Base-by-base conservation (phyloP, 2,797 vertebrate genomes). In the Chiroxiphia lanceolata region DNA sequence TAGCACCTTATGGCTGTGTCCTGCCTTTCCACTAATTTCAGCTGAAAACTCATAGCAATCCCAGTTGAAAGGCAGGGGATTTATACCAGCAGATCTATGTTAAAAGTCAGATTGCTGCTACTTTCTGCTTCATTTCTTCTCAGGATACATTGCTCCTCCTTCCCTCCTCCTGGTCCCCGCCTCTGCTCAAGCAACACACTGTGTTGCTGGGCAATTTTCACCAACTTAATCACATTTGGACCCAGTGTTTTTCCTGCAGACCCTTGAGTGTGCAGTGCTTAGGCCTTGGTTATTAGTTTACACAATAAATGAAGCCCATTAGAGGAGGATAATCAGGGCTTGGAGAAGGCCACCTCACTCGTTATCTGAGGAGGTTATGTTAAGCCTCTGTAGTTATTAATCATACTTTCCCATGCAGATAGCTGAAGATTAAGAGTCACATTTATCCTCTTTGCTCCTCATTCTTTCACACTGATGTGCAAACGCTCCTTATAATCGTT, bases 261-360 rank as follows among this genome's bases (percentile, higher is more conserved):
- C 82, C 56, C 90, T 74, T 45, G 90, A 68, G 71, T 85, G 76
- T 67, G 68, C 67, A 60, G 16, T 75, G 63, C 64, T 94, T 87
- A 84, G 81, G 60, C 61, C 54, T 56, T 74, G 57, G 72, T 96
- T 94, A 93, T 97, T 96, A 96, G 95, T 95, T 97, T 96, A 95
- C 88, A 92, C 93, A 95, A 96, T 94, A 96, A 96, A 95, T 96
- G 89, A 96, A 96, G 72, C 80, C 93, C 86, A 96, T 97, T 96
- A 96, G 92, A 97, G 89, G 50, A 85, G 69, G 87, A 96, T 97
- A 96, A 97, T 97, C 92, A 95, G 83, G 63, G 68, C 75, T 93
- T 3, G 27, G 63, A 96, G 95, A 95, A 95, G 96, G 88, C 96
- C 93, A 96, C 87, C 94, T 95, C 89, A 93, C 93, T 95, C 10